phyloP scores from a whole-genome alignment of 1,140 invertebrate genomes.

The Thaumatotibia leucotreta region DNA sequence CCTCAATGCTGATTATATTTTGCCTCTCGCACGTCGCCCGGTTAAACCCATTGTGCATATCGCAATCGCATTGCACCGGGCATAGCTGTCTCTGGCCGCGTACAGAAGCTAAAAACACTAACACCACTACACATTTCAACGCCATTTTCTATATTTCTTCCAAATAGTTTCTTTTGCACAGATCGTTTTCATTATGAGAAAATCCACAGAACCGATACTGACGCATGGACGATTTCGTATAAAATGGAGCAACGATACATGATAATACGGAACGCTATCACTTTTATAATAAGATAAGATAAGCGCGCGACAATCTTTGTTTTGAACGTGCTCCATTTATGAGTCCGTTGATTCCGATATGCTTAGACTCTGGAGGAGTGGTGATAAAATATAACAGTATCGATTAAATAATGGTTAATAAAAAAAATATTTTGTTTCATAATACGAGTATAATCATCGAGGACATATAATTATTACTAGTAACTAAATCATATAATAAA shows the following conservation, averaged over 20 bases:
- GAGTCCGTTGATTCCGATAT: background rate
- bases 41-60: slow-evolving; percentile 66
- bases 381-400: background rate
- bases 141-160: slow-evolving; percentile 36
- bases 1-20: slow-evolving; percentile 67
- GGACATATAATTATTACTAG: background rate
- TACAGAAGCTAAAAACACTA: slow-evolving; percentile 27
- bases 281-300: slow-evolving; percentile 47
- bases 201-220: slow-evolving; percentile 22
- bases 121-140: slow-evolving; percentile 33
- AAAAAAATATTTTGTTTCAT: background rate
- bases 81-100: slow-evolving; percentile 42
- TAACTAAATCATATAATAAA: background rate
- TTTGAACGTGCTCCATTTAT: background rate
- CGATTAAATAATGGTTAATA: background rate
- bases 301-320: slow-evolving; percentile 24
- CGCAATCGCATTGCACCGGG: slow-evolving; percentile 75
- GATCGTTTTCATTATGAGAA: slow-evolving; percentile 36
- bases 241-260: slow-evolving; percentile 49
- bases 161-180: slow-evolving; percentile 19
- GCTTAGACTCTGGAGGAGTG: background rate
- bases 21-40: slow-evolving; percentile 69
- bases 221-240: slow-evolving; percentile 33
- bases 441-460: background rate
- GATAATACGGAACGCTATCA: slow-evolving; percentile 49